Base-by-base conservation (phyloP, 2,888 invertebrate species). In the Cynaeus angustus region DNA sequence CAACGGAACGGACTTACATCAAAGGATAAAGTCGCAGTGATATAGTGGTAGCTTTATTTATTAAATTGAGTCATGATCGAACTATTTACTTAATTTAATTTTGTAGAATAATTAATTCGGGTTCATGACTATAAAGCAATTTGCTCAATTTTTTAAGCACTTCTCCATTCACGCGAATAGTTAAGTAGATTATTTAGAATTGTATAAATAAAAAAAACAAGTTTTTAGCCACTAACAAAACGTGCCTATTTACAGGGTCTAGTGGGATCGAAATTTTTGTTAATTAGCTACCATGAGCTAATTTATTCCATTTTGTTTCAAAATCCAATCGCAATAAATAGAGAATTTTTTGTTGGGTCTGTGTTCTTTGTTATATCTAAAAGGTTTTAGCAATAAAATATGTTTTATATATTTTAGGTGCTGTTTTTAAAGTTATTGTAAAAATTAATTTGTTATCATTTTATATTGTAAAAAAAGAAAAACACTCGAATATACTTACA, bases 1-100 rank as follows among this genome's bases (percentile, higher is more conserved):
- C 61, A 88, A 87, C 77, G 88, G 86, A 66, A 72, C 81, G 48
- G 80, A 81, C 30, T 59, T 82, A 65, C 79, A 82, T 73, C 81
- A 82, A 68, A 82, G 82, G 77, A 77, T 81, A 68, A 83, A 81
- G 66, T 75, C 79, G 70, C 79, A 83, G 74, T 83, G 82, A 82
- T 76, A 38, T 58, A 58, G 52, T 59, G 48, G 52, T 41, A 43
- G 46, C 45, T 66, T 69, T 61, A 67, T 52, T 67, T 67, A 67
- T 67, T 67, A n/a, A 59, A 59, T 45, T 45, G 14, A 66, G 70
- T 70, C 70, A 70, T 62, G 50, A 66, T 41, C 52, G 66, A 70
- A 66, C 50, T 61, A 48, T 70, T 62, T 70, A 70, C 67, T 70
- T 70, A 70, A 70, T 70, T 69, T 69, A 65, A 69, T 52, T 65